phyloP scores from a whole-genome alignment of 2,888 invertebrate genomes.

The Thelaira solivaga region DNA sequence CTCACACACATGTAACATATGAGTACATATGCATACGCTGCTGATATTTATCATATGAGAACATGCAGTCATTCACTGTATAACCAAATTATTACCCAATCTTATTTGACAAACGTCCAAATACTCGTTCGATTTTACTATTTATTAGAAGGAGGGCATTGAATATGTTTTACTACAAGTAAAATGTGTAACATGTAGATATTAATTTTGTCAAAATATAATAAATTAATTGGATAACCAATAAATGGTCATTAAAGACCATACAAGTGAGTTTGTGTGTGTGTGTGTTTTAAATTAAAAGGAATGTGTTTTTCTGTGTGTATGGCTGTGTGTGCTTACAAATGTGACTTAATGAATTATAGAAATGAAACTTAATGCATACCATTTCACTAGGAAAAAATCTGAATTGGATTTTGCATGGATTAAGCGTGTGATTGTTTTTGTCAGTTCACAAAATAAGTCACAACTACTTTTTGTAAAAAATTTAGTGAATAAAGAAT shows the following conservation, averaged over 20 bases:
- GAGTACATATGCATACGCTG: too few relatives aligned
- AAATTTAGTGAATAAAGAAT: too few relatives aligned
- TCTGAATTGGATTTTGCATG: too few relatives aligned
- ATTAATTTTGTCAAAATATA: conserved; percentile 59
- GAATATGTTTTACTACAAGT: background rate
- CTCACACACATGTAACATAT: too few relatives aligned
- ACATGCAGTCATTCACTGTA: background rate
- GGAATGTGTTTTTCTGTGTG: background rate
- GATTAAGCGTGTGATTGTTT: too few relatives aligned
- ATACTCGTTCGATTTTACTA: conserved; percentile 35
- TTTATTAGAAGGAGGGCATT: background rate
- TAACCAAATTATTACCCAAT: conserved; percentile 37
- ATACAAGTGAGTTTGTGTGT: too few relatives aligned
- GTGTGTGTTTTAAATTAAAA: background rate
- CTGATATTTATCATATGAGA: too few relatives aligned
- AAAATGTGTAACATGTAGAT: conserved; percentile 35
- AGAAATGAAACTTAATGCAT: too few relatives aligned
- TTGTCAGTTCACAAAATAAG: too few relatives aligned
- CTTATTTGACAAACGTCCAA: conserved; percentile 57
- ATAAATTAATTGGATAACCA: conserved; percentile 61
- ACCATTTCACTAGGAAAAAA: too few relatives aligned
- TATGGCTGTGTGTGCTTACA: background rate
- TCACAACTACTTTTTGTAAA: too few relatives aligned
- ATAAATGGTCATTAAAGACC: conserved; percentile 47
- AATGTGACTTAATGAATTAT: too few relatives aligned